Conservation (phyloP, 1,140 invertebrate genomes). For the Drosophila trapezifrons region DNA sequence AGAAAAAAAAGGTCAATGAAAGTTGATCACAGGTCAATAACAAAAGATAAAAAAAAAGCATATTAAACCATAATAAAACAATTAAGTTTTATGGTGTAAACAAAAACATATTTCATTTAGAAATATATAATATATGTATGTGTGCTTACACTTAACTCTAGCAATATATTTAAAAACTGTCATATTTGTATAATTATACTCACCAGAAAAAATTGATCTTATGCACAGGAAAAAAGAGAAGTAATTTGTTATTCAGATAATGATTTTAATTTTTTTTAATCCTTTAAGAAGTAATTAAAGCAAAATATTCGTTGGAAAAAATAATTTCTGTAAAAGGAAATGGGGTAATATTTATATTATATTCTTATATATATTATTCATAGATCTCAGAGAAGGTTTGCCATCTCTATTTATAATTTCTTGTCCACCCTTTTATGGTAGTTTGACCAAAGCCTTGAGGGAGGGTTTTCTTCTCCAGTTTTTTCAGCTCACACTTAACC, state of each 20-base stretch:
- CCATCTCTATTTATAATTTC: conserved; percentile 38
- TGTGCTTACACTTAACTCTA: neutral
- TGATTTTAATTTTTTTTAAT: neutral
- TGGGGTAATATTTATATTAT: no score
- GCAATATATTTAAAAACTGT: neutral
- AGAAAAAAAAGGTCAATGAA: neutral
- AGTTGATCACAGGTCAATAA: neutral
- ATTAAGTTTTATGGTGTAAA: conserved; percentile 1
- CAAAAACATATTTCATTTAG: conserved; percentile 5
- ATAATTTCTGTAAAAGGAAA: no score
- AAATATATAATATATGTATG: neutral
- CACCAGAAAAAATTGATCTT: neutral
- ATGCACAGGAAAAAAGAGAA: neutral
- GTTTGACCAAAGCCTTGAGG: conserved; percentile 7
- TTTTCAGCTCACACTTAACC: conserved; percentile 3
- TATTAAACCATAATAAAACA: neutral
- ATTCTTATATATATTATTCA: neutral
- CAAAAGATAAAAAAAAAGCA: neutral
- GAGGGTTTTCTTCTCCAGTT: conserved; percentile 18
- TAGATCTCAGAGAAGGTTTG: neutral
- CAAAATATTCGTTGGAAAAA: no score
- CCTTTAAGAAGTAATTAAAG: neutral
- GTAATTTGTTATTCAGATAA: neutral
- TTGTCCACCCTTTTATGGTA: conserved; percentile 28
- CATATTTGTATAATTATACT: neutral